Base-by-base conservation (phyloP, 2,113 vertebrate genomes). In the Rallus limicola region DNA sequence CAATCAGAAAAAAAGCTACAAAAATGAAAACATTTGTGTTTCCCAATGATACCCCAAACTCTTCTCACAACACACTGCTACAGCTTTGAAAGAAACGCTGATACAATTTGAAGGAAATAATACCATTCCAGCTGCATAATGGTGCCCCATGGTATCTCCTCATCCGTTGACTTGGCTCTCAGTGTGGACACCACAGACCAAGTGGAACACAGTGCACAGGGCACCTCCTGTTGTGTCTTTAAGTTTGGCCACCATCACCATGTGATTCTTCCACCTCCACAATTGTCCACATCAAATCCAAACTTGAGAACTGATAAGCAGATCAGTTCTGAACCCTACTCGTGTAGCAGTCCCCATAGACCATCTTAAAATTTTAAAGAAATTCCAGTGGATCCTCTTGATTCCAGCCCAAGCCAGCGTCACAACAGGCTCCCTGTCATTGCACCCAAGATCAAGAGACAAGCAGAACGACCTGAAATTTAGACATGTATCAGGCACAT, bases 171-270 rank as follows among this genome's bases (percentile, higher is more conserved):
- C 38, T 33, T 62, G 34, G 40, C 44, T 76, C 16, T n/a, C 31
- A 33, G 48, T 2, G 1, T 9, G 16, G 71, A 34, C 15, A 38
- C 9, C n/a, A 2, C 0, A 31, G 21, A 59, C 34, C n/a, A 71
- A 3, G 34, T 48, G 34, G 24, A 69, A 42, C 29, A 20, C 16
- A 16, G 23, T 14, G 36, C 11, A 33, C 5, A 24, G 34, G 34
- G 38, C 48, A 40, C 40, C 10, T n/a, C 14, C 23, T 55, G 24
- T 24, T 52, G 12, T 53, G 52, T 13, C 12, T 59, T 50, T n/a
- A 6, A 59, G 80, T 58, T 81, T 1, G 0, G 28, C 31, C 33
- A 44, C 19, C 56, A 80, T 38, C 6, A 67, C 42, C 6, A 8
- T 34, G 29, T 13, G 5, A 50, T 36, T 48, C 55, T 48, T 88